A percentile compares a stretch with the other conserved stretches of the same genome.
Evolutionary conservation across 2,888 invertebrate genomes (phyloP).

Genomic region (Drosophila mimetica): DNA sequence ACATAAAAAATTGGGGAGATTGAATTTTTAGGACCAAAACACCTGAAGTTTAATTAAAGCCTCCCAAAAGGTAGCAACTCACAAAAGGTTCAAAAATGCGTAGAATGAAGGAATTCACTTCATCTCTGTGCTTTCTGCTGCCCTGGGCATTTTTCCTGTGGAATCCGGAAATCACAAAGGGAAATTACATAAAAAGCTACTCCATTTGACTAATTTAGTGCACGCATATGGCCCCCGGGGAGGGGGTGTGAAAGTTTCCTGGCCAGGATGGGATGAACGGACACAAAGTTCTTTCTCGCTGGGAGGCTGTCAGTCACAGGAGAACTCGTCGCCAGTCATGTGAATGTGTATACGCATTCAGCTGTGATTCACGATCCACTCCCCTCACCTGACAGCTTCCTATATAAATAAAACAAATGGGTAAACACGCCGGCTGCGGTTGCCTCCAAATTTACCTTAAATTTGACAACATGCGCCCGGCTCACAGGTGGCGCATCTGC

Average conservation of each 20-base stretch:
- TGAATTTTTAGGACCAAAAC: not conserved
- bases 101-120: conserved; percentile 16
- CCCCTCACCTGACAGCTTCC: conserved; percentile 62
- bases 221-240: conserved; percentile 31
- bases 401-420: conserved; percentile 69
- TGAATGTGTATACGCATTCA: not conserved
- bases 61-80: not conserved
- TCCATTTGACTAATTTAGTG: conserved; percentile 46
- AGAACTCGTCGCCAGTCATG: conserved; percentile 12
- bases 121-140: conserved; percentile 8
- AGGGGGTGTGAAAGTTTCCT: conserved; percentile 10
- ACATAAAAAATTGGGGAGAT: not conserved
- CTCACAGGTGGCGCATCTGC: conserved; percentile 66
- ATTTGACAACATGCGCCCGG: conserved; percentile 70
- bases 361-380: conserved; percentile 7
- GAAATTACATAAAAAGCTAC: conserved; percentile 49
- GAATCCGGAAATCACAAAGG: conserved; percentile 39
- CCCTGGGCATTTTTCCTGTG: conserved; percentile 12
- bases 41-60: conserved; percentile 8
- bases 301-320: conserved; percentile 67
- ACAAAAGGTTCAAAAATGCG: conserved; percentile 7
- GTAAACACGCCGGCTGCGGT: conserved; percentile 56
- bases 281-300: conserved; percentile 1
- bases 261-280: conserved; percentile 16
- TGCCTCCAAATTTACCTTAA: conserved; percentile 72